A percentile compares a stretch with the other conserved stretches of the same genome.
These are phyloP conservation scores for Apamea sordens DNA, from an alignment of 2,888 invertebrate species.

Conservation along the genomic window DNA sequence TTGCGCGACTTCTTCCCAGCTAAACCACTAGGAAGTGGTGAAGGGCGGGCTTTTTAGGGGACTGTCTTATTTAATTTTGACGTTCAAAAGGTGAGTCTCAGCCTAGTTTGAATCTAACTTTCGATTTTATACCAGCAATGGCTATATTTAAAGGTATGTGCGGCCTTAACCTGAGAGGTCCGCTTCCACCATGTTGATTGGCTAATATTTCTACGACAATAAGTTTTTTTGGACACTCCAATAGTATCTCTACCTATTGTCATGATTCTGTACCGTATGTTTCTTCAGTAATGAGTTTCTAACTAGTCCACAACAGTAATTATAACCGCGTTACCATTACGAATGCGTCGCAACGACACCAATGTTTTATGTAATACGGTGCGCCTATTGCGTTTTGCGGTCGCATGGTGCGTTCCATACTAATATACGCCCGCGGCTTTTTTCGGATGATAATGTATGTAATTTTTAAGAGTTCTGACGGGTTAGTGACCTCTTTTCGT, in stretches of 20 bases:
- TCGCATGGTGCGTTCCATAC: constrained; percentile 62
- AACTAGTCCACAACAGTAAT: constrained; percentile 71
- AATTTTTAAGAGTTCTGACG: constrained; percentile 31
- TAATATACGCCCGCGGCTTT: constrained; percentile 44
- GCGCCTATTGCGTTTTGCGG: constrained; percentile 68
- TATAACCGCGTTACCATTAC: constrained; percentile 68
- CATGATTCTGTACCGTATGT: constrained; percentile 9
- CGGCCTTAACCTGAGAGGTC: not conserved
- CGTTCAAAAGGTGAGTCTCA: not conserved
- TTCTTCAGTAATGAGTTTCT: constrained; percentile 47
- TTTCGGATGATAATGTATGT: constrained; percentile 39
- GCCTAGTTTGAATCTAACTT: not conserved
- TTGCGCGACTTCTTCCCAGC: not conserved
- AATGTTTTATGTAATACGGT: constrained; percentile 71
- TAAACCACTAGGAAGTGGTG: not conserved
- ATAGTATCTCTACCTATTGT: not conserved
- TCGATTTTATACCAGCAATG: not conserved
- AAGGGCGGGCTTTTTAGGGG: not conserved
- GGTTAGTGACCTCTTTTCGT: constrained; percentile 32
- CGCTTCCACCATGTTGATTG: not conserved
- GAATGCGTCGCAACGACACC: constrained; percentile 65
- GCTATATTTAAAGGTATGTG: not conserved
- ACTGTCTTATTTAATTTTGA: not conserved
- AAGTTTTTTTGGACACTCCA: not conserved
- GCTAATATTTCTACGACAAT: not conserved